Base-by-base conservation (phyloP, 92 coral and sea anemone species). In the Zoanthus gigantus region DNA sequence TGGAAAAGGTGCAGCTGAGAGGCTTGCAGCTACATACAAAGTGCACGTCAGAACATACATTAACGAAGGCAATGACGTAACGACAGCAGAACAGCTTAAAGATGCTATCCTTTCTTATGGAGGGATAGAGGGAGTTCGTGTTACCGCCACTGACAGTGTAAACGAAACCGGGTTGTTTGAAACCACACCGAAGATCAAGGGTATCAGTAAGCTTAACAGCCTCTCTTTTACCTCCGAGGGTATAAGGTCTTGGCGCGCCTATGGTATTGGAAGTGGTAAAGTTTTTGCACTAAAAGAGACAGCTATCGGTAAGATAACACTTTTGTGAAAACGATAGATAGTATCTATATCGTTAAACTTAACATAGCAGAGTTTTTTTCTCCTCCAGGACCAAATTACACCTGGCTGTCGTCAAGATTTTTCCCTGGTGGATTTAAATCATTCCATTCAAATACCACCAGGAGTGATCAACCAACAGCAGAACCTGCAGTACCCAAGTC, bases 341-440 rank as follows among this genome's bases (percentile, higher is more conserved):
- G 54, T 50, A 50, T 50, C 4, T 50, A 50, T 6, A 50, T 50
- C 54, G 54, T 50, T 50, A 50, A 50, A 50, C 56, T 50, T 50
- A 50, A 50, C 56, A 50, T 50, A 50, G 56, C 56, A 50, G 5
- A 4, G 56, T 50, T 50, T 50, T 50, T 50, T 50, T 3, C 56
- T 50, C 56, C 56, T 50, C 56, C 56, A 50, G 29, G 68, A 61
- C 68, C 68, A 61, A 61, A 61, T 68, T 68, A 68, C 73, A 68
- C 73, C 73, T 68, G 45, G 37, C 44, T 68, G 44, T 68, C 45
- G 73, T 68, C 73, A 68, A 68, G 73, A 68, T 68, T 68, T 68
- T 68, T 44, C 73, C 73, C 73, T 1, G 73, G 73, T 68, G 73
- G 73, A 29, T 69, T 69, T 11, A 69, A 29, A 30, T 69, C 74